Percentiles rank a stretch among this genome's conserved stretches.
phyloP scores from a whole-genome alignment of 2,797 vertebrate genomes.

The Phoeniculus purpureus region DNA sequence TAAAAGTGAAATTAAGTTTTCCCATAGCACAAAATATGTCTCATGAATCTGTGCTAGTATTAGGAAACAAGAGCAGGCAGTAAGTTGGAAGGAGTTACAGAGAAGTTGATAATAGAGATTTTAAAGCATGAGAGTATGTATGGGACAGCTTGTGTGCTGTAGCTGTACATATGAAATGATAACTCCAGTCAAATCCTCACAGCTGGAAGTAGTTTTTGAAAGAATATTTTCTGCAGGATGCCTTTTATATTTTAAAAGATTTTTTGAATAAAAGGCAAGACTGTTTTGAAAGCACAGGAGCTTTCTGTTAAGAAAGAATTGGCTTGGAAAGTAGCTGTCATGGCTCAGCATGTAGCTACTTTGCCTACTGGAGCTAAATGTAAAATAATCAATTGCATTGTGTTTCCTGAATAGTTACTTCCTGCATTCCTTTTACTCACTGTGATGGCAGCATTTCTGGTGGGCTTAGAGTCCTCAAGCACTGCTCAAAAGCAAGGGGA shows the following conservation, averaged over 20 bases:
- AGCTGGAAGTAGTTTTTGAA: conserved; percentile 39
- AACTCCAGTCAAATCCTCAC: background rate
- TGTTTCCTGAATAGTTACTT: background rate
- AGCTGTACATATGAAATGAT: background rate
- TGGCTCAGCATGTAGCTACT: conserved; percentile 22
- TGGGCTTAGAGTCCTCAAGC: background rate
- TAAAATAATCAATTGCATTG: conserved; percentile 35
- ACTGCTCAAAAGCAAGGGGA: background rate
- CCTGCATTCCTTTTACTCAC: background rate
- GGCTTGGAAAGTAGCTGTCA: conserved; percentile 34
- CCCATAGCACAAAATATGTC: background rate
- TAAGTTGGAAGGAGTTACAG: background rate
- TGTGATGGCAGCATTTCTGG: background rate
- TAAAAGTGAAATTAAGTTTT: background rate
- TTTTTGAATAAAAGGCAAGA: background rate
- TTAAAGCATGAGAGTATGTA: background rate
- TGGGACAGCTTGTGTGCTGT: background rate
- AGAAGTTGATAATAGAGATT: background rate
- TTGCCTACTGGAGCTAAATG: conserved; percentile 40
- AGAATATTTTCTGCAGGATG: background rate
- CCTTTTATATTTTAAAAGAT: conserved; percentile 18
- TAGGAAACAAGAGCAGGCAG: background rate
- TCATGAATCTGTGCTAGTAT: background rate
- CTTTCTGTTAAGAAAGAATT: conserved; percentile 26
- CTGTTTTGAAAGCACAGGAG: conserved; percentile 47